Evolutionary conservation across 2,797 vertebrate genomes (phyloP), one percentile per base, ranked within the genome.

Genomic region (Eutrigla gurnardus): DNA sequence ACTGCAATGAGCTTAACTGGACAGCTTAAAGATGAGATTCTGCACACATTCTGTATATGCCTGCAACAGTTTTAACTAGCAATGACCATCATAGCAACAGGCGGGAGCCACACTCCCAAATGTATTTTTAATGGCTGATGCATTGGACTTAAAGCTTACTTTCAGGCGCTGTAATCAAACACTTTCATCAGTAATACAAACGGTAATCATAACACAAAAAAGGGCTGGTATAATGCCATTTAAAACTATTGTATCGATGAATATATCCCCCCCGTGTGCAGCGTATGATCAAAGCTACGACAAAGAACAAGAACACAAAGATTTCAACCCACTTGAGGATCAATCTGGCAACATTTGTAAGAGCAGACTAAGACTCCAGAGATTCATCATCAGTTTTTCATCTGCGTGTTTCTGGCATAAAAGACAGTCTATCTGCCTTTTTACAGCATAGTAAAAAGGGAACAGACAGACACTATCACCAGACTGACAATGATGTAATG

Each of bases 401-500:
- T 77, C 37, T 37, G 42, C 15, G 32, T n/a, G 35, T 60, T 53
- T 85, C 37, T 73, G 60, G 49, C 32, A 80, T 25, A 55, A 71
- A 37, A 72, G 13, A 64, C 14, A 10, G 1, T 6, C 4, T 10
- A 69, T 66, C 50, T 72, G 68, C 67, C 33, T 75, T 78, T 43
- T 50, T 32, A 55, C 6, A 5, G 59, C 36, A 69, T 62, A 70
- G 47, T 74, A 33, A 74, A 79, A 60, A 49, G 17, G 25, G 49
- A 69, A 47, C 65, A 75, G 74, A 15, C 66, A 82, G 71, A 60
- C 57, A 40, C 46, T 35, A 67, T 55, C 63, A 72, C 18, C 2
- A 61, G 76, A 64, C 70, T 75, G 59, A 73, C 40, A 78, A 67
- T 69, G 70, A 84, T 70, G 35, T 70, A 70, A 59, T 36, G 17